phyloP scores from a whole-genome alignment of 2,797 vertebrate species.

The Betta splendens region DNA sequence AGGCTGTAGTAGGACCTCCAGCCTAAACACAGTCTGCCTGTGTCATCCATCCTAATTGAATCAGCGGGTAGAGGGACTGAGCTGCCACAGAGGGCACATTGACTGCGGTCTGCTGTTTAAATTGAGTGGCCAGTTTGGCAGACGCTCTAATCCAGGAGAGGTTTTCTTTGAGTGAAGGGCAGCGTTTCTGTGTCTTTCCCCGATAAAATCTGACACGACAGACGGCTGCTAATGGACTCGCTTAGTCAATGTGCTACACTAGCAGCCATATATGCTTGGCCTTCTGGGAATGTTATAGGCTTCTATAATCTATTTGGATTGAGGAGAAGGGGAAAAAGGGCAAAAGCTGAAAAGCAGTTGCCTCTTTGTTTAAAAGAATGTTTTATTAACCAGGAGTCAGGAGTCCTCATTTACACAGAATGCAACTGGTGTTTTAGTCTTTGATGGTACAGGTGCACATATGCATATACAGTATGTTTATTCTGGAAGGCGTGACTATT shows the following conservation, averaged over 20 bases:
- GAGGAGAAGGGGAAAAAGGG: background rate
- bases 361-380: background rate
- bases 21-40: constrained; percentile 52
- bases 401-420: background rate
- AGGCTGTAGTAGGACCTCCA: constrained; percentile 28
- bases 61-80: constrained; percentile 57
- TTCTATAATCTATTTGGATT: background rate
- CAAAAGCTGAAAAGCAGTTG: background rate
- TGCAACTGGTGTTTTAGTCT: background rate
- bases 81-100: constrained; percentile 45
- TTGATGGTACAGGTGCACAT: background rate
- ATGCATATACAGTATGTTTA: background rate
- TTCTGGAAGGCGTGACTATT: constrained; percentile 2
- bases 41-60: constrained; percentile 62
- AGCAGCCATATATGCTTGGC: background rate
- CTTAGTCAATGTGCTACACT: constrained; percentile 7
- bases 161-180: constrained; percentile 26
- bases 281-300: background rate
- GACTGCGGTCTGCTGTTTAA: constrained; percentile 44
- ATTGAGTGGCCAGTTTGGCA: constrained; percentile 42
- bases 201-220: constrained; percentile 35
- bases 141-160: constrained; percentile 28
- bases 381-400: constrained; percentile 1
- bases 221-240: constrained; percentile 24
- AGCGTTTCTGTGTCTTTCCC: constrained; percentile 16